Conservation (phyloP, 1,140 invertebrate genomes). For the Caenorhabditis inopinata region DNA sequence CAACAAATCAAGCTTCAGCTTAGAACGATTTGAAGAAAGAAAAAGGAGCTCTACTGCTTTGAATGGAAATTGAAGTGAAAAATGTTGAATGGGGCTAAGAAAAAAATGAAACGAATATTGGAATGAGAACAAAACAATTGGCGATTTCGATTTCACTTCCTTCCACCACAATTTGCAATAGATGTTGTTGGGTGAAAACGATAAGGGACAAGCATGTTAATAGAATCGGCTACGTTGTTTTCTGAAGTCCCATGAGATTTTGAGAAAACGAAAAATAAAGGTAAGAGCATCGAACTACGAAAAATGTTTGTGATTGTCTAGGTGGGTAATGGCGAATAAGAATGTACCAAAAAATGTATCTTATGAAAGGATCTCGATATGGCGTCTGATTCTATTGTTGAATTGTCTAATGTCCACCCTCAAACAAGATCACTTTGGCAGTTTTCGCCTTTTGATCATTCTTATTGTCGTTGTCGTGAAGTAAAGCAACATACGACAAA, state of each 20-base stretch:
- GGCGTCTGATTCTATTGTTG: constrained; percentile 27
- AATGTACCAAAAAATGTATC: neutral
- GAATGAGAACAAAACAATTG: neutral
- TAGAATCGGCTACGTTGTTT: neutral
- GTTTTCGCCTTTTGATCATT: constrained; percentile 3
- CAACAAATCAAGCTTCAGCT: neutral
- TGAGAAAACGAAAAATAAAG: neutral
- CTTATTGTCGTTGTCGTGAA: constrained; percentile 14
- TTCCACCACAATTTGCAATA: neutral
- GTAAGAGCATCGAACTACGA: neutral
- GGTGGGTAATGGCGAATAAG: neutral
- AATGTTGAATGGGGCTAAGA: neutral
- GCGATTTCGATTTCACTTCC: constrained; percentile 23
- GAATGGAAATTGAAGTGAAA: neutral
- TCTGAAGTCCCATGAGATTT: constrained; percentile 2
- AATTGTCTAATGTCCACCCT: constrained; percentile 21
- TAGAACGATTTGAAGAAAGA: too few species aligned
- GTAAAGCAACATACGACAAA: constrained; percentile 30
- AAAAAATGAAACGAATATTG: neutral
- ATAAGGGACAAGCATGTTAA: constrained; percentile 14
- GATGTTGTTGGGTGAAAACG: neutral
- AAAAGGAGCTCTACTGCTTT: too few species aligned
- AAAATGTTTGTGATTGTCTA: neutral
- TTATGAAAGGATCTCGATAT: constrained; percentile 26
- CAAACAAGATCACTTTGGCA: constrained; percentile 27